A percentile compares a stretch with the other conserved stretches of the same genome.
These are phyloP conservation scores for Drymonia ruficornis DNA, from an alignment of 2,888 invertebrate species.

Conservation along the genomic window DNA sequence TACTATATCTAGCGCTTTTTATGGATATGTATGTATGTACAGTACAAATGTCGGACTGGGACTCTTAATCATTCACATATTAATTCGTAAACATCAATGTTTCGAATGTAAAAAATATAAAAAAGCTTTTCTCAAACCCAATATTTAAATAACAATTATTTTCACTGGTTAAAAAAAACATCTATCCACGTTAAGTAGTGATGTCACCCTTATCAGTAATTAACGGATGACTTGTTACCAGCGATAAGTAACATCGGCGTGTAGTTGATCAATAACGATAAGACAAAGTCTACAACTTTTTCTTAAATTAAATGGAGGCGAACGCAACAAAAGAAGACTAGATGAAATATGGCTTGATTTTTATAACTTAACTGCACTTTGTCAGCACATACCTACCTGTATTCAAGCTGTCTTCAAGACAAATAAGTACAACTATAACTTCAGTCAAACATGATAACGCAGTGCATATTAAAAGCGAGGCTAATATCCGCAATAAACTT, in stretches of 20 bases:
- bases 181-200: background rate
- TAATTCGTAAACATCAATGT: background rate
- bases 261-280: background rate
- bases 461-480: background rate
- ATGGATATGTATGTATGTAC: slow-evolving; percentile 20
- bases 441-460: background rate
- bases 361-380: background rate
- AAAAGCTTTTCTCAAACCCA: slow-evolving; percentile 6
- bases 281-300: background rate
- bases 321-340: slow-evolving; percentile 22
- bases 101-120: background rate
- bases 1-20: slow-evolving; percentile 8
- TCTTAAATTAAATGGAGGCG: background rate
- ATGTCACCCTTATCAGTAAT: background rate
- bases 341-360: slow-evolving; percentile 30
- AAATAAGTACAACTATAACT: background rate
- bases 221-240: background rate
- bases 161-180: no score
- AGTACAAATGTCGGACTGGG: slow-evolving; percentile 7
- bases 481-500: background rate
- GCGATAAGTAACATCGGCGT: background rate
- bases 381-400: background rate
- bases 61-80: slow-evolving; percentile 11
- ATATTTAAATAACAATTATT: background rate
- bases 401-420: background rate